A percentile compares a stretch with the other conserved stretches of the same genome.
Evolutionary conservation across 2,888 invertebrate genomes (phyloP).

Genomic region (Phasia obesa): DNA sequence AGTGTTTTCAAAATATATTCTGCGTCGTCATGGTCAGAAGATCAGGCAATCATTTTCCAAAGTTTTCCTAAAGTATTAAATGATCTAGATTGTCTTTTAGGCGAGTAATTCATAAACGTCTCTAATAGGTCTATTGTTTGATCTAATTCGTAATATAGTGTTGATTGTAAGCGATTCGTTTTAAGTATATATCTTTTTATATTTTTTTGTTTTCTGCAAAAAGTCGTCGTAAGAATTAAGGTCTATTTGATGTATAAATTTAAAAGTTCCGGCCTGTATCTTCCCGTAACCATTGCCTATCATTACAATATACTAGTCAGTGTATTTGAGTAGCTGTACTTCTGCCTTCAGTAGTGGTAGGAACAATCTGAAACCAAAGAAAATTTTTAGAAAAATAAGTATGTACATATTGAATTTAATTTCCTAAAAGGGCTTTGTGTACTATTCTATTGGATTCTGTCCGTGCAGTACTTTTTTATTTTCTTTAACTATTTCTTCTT

Average conservation of each 20-base stretch:
- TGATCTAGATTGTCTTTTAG: not conserved
- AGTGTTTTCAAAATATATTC: conserved; percentile 1
- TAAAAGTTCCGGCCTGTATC: conserved; percentile 21
- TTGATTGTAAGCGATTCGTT: not conserved
- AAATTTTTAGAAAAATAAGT: not conserved
- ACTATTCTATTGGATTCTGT: conserved; percentile 11
- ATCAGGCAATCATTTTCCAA: conserved; percentile 11
- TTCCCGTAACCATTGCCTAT: conserved; percentile 12
- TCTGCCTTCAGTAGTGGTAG: conserved; percentile 8
- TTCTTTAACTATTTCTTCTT: conserved; percentile 15
- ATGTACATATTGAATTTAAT: not conserved
- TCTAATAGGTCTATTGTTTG: not conserved
- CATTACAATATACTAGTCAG: conserved; percentile 5
- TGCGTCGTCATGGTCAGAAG: conserved; percentile 26
- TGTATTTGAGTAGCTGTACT: conserved; percentile 22
- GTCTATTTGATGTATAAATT: conserved; percentile 13
- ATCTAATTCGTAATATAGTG: not conserved
- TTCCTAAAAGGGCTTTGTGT: conserved; percentile 13
- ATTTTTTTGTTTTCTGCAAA: conserved; percentile 1
- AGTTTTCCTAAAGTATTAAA: conserved; percentile 6
- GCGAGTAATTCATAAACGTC: not conserved
- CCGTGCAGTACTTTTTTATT: not conserved
- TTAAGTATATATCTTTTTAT: not conserved
- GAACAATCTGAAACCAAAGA: conserved; percentile 1
- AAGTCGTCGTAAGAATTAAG: too few species aligned